Base-by-base conservation (phyloP, 2,888 invertebrate genomes). In the Microchrysa polita region DNA sequence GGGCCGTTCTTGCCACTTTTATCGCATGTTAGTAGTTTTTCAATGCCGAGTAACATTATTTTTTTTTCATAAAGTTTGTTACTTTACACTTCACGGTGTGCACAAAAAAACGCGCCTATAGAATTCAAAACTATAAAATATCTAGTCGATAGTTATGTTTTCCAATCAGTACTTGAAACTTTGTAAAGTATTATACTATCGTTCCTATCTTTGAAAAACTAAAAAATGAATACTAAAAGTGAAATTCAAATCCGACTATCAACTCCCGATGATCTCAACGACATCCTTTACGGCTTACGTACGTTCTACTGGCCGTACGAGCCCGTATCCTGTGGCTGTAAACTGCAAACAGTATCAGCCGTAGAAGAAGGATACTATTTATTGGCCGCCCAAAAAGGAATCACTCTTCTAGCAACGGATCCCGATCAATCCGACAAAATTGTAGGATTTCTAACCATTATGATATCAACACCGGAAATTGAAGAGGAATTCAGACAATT, bases 221-320 rank as follows among this genome's bases (percentile, higher is more conserved):
- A 2, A 42, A 42, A 7, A 40, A 63, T 63, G 63, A 42, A 42
- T 42, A 12, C 53, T 34, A 27, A 9, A 18, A 63, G 52, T 53
- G 61, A 55, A 61, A 48, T 73, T 40, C 40, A 44, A 23, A 71
- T 76, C 57, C 74, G 75, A n/a, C 42, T 76, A 10, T 76, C 77
- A 1, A 67, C 69, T 22, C 53, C 18, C 20, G 40, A 44, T 22
- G 76, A 78, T 65, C n/a, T 67, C 22, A 63, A 77, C 48, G n/a
- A 55, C 5, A 67, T 77, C 23, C 60, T 76, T 10, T 61, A 74
- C 14, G 74, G 77, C 42, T 73, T 77, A 42, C 71, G 76, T 1
- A 60, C 65, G 10, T 57, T 74, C 73, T 78, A 76, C 65, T 77
- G 75, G 48, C 75, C 76, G 48, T 74, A 78, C 18, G 77, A 78